phyloP scores from a whole-genome alignment of 2,888 invertebrate genomes.

The Cerceris ruficornis region DNA sequence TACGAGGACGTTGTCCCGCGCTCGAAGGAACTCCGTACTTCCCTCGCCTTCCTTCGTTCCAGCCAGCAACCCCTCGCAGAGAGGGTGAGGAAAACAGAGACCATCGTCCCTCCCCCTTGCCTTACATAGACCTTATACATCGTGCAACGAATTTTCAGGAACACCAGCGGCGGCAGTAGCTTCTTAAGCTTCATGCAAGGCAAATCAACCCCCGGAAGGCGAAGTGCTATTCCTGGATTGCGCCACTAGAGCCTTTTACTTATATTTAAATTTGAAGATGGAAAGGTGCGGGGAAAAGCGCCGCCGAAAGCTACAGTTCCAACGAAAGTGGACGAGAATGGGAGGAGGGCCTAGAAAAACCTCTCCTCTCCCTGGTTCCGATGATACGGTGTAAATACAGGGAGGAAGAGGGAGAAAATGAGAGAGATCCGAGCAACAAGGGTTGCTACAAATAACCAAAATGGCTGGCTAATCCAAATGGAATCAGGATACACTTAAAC shows the following conservation, averaged over 20 bases:
- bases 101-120: too few relatives aligned
- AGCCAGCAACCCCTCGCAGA: too few relatives aligned
- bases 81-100: too few relatives aligned
- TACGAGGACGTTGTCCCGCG: conserved; percentile 55
- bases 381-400: not conserved
- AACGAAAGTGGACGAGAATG: conserved; percentile 42
- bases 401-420: not conserved
- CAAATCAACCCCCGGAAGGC: conserved; percentile 78
- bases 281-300: conserved; percentile 66
- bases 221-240: conserved; percentile 75
- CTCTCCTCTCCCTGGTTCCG: too few relatives aligned
- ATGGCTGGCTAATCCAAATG: conserved; percentile 74
- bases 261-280: conserved; percentile 79
- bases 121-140: conserved; percentile 27
- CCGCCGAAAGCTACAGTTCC: conserved; percentile 22
- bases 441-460: conserved; percentile 46
- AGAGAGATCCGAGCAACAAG: not conserved
- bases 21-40: too few relatives aligned
- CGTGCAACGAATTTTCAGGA: conserved; percentile 70
- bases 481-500: conserved; percentile 81
- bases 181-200: conserved; percentile 80
- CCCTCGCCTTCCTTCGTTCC: too few relatives aligned
- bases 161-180: conserved; percentile 48
- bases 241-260: conserved; percentile 77
- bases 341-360: not conserved